Percentiles rank a stretch among this genome's conserved stretches.
Evolutionary conservation across 2,888 invertebrate species (phyloP).

Genomic region (Drosophila buzzatii): DNA sequence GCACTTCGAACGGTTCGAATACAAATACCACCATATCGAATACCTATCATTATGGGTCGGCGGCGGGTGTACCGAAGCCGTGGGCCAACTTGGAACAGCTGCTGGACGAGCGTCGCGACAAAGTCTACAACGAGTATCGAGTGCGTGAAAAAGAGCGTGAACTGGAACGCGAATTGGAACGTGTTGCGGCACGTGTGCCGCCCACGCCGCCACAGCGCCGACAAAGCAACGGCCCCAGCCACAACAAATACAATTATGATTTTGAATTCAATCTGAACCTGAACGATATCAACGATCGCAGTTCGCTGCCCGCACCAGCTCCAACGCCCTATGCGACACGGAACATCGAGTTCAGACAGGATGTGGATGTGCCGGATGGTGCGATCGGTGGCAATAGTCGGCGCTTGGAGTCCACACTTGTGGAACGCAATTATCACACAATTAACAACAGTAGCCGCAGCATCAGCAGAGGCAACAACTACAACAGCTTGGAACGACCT

Average conservation of each 20-base stretch:
- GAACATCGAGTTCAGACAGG: slow-evolving; percentile 38
- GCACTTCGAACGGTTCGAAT: slow-evolving; percentile 36
- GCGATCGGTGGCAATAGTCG: slow-evolving; percentile 42
- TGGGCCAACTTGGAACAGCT: slow-evolving; percentile 85
- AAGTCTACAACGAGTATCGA: slow-evolving; percentile 80
- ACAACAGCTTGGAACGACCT: slow-evolving; percentile 27
- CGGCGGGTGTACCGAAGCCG: slow-evolving; percentile 71
- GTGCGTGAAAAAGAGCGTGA: slow-evolving; percentile 43
- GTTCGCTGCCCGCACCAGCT: slow-evolving; percentile 52
- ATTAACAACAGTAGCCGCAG: slow-evolving; percentile 71
- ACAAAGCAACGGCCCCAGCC: slow-evolving; percentile 34
- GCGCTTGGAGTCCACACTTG: slow-evolving; percentile 65
- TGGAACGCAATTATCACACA: slow-evolving; percentile 85
- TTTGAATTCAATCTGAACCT: slow-evolving; percentile 82
- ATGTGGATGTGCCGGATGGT: slow-evolving; percentile 75
- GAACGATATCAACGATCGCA: slow-evolving; percentile 66
- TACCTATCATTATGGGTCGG: slow-evolving; percentile 64
- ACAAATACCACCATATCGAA: slow-evolving; percentile 66
- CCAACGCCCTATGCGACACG: slow-evolving; percentile 43
- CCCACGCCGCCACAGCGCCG: slow-evolving; percentile 64
- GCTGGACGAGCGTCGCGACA: slow-evolving; percentile 85
- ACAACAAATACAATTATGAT: slow-evolving; percentile 79
- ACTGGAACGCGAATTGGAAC: slow-evolving; percentile 42
- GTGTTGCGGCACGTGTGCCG: slow-evolving; percentile 52
- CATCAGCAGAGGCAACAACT: slow-evolving; percentile 36